Conservation (phyloP, 2,113 vertebrate species). For the Leptosomus discolor region DNA sequence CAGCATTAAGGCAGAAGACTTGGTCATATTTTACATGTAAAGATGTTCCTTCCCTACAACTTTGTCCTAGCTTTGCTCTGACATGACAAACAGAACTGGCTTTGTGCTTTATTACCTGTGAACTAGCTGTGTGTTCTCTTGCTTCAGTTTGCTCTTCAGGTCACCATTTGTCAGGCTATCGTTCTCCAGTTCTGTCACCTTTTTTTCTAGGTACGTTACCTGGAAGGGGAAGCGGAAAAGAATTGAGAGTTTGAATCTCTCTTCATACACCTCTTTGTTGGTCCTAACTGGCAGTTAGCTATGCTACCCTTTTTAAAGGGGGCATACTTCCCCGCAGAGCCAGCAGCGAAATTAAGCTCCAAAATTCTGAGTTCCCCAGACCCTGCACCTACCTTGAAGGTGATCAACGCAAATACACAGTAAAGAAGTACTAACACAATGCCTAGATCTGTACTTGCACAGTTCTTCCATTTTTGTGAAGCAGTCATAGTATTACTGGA, state of each 20-base stretch:
- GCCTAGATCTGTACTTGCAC: neutral
- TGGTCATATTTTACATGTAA: neutral
- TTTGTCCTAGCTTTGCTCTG: neutral
- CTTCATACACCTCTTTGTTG: neutral
- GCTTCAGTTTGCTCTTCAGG: slow-evolving; percentile 91
- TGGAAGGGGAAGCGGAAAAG: slow-evolving; percentile 13
- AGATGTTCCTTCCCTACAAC: neutral
- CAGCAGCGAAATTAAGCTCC: neutral
- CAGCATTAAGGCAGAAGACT: neutral
- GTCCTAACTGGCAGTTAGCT: neutral
- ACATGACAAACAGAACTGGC: neutral
- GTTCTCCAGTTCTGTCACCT: slow-evolving; percentile 91
- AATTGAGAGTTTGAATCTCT: neutral
- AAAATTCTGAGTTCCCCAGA: neutral
- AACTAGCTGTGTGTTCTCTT: slow-evolving; percentile 92
- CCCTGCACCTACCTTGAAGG: neutral
- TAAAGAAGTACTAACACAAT: neutral
- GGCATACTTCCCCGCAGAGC: neutral
- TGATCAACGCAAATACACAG: neutral
- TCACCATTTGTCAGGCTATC: slow-evolving; percentile 88
- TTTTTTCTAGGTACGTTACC: slow-evolving; percentile 92
- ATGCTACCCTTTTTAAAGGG: neutral
- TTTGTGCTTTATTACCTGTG: slow-evolving; percentile 81
- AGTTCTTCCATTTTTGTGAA: neutral
- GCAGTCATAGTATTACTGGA: neutral